Evolutionary conservation across 2,797 vertebrate species (phyloP), one percentile per base, ranked within the genome.

Genomic region (Muraenolepis orangiensis): DNA sequence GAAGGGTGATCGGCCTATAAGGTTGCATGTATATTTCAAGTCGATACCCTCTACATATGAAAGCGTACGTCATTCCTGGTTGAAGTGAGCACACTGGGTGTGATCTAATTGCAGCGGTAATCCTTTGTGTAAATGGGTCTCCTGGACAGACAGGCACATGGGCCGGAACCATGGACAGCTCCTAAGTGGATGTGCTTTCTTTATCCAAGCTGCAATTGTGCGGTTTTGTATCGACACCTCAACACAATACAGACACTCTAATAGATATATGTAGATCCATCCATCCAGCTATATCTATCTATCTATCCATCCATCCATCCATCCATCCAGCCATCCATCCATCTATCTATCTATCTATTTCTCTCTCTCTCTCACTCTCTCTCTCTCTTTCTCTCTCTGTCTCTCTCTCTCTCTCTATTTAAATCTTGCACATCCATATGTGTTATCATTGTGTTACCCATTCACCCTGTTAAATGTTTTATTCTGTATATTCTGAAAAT

Each of bases 101-200:
- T 23, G 46, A 57, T 57, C 20, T 57, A 57, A 57, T 57, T 16
- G n/a, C 1, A 64, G 57, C 10, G 23, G n/a, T 64, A 64, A 64
- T 64, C 57, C 57, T 61, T 10, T 61, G 51, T n/a, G n/a, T 61
- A 26, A 26, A 1, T 26, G 51, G 51, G 8, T 61, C 51, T 64
- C 23, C 20, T 23, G 51, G 6, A n/a, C 51, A n/a, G 51, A 57
- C 6, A 8, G 20, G 23, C 42, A 46, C 42, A 20, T 57, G 51
- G 8, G 51, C 51, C 16, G 57, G 57, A 64, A 64, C 57, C 57
- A 64, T 64, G 57, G 57, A 64, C 57, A 64, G 57, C 57, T 64
- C 57, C 57, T 4, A 1, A 12, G 23, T 26, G 57, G 57, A 10
- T 0, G 3, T 3, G 57, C 57, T 64, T 26, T 61, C 51, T n/a